Evolutionary conservation across 2,797 vertebrate species (phyloP).

Genomic region (Leptoclinus maculatus): DNA sequence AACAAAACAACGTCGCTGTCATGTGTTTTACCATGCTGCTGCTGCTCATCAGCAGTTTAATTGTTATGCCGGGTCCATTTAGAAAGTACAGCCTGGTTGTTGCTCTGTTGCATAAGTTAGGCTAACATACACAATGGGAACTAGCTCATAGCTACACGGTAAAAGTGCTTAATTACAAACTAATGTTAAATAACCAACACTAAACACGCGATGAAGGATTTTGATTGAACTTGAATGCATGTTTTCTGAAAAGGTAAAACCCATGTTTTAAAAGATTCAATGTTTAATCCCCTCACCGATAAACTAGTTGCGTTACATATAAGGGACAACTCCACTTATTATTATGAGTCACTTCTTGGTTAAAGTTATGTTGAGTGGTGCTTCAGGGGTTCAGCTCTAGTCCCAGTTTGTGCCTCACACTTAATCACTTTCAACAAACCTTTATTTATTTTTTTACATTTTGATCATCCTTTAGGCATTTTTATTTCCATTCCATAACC

Average conservation of each 20-base stretch:
- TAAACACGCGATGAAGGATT: neutral
- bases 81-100: neutral
- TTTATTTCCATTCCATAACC: neutral
- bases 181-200: neutral
- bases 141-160: neutral
- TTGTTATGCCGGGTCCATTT: constrained; percentile 26
- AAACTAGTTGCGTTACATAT: neutral
- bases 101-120: neutral
- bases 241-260: neutral
- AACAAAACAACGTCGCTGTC: constrained; percentile 62
- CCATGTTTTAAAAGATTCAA: neutral
- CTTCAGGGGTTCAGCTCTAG: no score
- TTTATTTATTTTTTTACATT: neutral
- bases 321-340: neutral
- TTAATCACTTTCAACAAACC: neutral
- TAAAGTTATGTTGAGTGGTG: neutral
- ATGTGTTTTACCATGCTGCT: constrained; percentile 25
- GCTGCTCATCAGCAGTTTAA: constrained; percentile 58
- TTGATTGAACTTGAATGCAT: rapidly evolving
- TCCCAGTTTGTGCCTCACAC: neutral
- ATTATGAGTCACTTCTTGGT: neutral
- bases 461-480: neutral
- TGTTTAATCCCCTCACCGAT: neutral
- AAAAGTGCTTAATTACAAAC: neutral
- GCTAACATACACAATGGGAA: neutral